phyloP scores from a whole-genome alignment of 2,797 vertebrate species.

The Mus spretus region DNA sequence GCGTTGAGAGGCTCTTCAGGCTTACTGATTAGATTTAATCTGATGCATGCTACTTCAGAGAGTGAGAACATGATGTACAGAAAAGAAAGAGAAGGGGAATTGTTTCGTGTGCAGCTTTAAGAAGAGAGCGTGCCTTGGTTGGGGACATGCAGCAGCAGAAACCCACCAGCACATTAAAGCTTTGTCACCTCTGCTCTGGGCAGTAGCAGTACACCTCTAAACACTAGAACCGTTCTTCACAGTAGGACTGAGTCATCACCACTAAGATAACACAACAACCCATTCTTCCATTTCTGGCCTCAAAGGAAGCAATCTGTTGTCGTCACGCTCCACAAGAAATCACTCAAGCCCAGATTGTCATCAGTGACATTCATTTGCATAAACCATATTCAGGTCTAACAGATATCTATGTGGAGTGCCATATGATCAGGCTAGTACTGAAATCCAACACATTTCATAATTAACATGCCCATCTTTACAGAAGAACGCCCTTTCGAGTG shows the following conservation, averaged over 20 bases:
- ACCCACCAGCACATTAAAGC: not conserved
- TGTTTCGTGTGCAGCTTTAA: not conserved
- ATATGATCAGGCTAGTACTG: not conserved
- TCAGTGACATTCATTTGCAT: not conserved
- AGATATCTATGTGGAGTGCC: not conserved
- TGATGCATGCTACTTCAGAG: not conserved
- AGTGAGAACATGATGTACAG: not conserved
- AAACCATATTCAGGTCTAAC: not conserved
- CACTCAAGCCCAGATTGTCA: not conserved
- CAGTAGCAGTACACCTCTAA: not conserved
- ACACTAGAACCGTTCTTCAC: not conserved
- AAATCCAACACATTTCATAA: not conserved
- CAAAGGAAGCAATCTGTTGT: conserved; percentile 22
- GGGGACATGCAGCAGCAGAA: not conserved
- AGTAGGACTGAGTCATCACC: not conserved
- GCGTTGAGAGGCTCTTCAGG: not conserved
- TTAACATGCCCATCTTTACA: conserved; percentile 11
- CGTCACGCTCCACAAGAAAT: not conserved
- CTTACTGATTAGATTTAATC: not conserved
- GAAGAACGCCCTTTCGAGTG: not conserved
- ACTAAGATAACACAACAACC: conserved; percentile 1
- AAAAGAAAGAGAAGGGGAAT: not conserved
- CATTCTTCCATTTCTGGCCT: conserved; percentile 11
- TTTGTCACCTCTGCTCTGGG: not conserved
- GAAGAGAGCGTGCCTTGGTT: not conserved